Evolutionary conservation across 2,888 invertebrate species (phyloP).

Genomic region (Tipula unca): DNA sequence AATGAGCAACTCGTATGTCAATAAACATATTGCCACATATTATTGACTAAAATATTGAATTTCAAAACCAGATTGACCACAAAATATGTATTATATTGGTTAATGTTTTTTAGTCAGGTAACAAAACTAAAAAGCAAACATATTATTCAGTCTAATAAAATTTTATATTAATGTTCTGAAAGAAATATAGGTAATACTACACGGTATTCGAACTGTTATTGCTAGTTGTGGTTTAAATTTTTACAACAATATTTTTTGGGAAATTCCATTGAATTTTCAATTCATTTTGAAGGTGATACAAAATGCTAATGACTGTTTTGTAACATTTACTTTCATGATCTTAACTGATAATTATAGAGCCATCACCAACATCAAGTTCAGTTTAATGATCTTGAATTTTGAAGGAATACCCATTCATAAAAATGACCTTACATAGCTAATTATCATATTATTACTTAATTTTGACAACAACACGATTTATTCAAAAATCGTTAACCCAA

Average conservation of each 20-base stretch:
- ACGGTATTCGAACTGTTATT: neutral
- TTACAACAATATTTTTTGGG: neutral
- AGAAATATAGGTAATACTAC: neutral
- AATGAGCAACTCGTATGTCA: neutral
- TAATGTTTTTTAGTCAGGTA: neutral
- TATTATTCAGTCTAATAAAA: neutral
- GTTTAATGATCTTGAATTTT: neutral
- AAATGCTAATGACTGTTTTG: neutral
- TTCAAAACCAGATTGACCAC: neutral
- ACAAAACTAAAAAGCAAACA: neutral
- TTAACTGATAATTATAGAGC: neutral
- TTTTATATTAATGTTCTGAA: neutral
- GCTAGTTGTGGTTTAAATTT: neutral
- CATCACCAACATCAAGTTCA: neutral
- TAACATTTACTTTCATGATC: neutral
- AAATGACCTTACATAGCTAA: neutral
- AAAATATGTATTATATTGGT: neutral
- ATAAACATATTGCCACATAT: neutral
- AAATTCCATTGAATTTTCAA: neutral
- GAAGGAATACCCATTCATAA: neutral
- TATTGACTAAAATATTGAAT: neutral
- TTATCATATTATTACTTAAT: neutral
- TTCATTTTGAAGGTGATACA: neutral
- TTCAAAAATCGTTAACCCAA: neutral
- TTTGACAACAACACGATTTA: neutral